These are phyloP conservation scores for Theodoxus fluviatilis DNA, from an alignment of 2,888 invertebrate species.

Conservation along the genomic window DNA sequence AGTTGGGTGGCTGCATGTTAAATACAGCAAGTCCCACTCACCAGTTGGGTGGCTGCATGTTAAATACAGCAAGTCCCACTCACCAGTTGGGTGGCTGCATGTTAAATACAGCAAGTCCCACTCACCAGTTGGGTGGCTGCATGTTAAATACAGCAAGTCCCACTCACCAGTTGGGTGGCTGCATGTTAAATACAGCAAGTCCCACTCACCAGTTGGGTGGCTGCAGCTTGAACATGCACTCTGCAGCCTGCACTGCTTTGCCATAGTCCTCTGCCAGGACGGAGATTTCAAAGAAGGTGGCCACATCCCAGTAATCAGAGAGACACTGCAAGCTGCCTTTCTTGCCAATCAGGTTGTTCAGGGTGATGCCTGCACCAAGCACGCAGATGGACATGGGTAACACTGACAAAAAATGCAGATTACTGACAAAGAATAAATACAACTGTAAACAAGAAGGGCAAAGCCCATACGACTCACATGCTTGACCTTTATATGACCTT, in stretches of 20 bases:
- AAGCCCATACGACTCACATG: background rate
- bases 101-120: too few relatives aligned
- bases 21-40: too few relatives aligned
- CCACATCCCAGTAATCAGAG: conserved; percentile 98
- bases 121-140: too few relatives aligned
- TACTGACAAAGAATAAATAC: background rate
- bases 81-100: too few relatives aligned
- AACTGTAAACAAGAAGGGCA: background rate
- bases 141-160: too few relatives aligned
- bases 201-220: conserved; percentile 68
- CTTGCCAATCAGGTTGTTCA: conserved; percentile 96
- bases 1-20: too few relatives aligned
- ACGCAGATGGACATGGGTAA: too few relatives aligned
- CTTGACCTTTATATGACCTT: background rate
- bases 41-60: too few relatives aligned
- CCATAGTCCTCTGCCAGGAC: conserved; percentile 95
- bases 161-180: too few relatives aligned
- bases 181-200: background rate
- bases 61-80: too few relatives aligned
- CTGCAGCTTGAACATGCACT: conserved; percentile 70
- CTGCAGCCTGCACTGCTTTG: conserved; percentile 94
- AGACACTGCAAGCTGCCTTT: conserved; percentile 93
- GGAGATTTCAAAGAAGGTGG: conserved; percentile 97
- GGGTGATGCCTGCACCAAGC: conserved; percentile 76
- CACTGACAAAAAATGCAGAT: too few relatives aligned